Base-by-base conservation (phyloP, 2,797 vertebrate species). In the Poecilia picta region DNA sequence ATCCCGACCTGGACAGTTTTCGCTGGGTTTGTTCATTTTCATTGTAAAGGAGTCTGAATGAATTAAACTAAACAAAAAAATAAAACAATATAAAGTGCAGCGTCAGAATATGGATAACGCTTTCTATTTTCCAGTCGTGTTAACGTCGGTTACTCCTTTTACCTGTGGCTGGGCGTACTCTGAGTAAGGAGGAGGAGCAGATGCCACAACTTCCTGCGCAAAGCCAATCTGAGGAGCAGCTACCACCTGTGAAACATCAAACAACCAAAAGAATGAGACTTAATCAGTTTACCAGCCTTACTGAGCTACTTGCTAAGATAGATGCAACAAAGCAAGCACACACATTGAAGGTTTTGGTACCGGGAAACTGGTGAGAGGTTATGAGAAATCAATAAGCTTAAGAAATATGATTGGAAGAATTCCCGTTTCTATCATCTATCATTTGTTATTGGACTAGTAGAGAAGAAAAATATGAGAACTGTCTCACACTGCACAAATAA, bases 131-230 rank as follows among this genome's bases (percentile, higher is more conserved):
- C 10, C 18, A 39, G 18, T 62, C 1, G 47, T 18, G 36, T 47
- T 23, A n/a, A 43, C 5, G 6, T 6, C 46, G 16, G 31, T 72
- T 12, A 64, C 47, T 25, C 10, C 2, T 68, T 64, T 89, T 96
- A 99, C 98, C 96, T 97, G 97, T 78, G 96, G 92, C 0, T 97
- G 95, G 25, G 96, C 96, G 73, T 96, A 97, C 79, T 97, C 96
- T 25, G 96, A 95, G 76, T 98, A 98, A 0, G 97, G 97, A 16
- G 98, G 97, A 70, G 97, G 97, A 12, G 97, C 97, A 1, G 97
- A 96, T 36, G 96, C 96, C 79, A 97, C 88, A 0, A 94, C 93
- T 41, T 96, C 96, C 84, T 97, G 96, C 5, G 89, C 86, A 86
- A 93, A 95, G 59, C 92, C 90, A 7, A 95, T 70, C 82, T 96